A percentile compares a stretch with the other conserved stretches of the same genome.
These are phyloP conservation scores for Psylliodes chrysocephalus DNA, from an alignment of 2,888 invertebrate species.

Conservation along the genomic window DNA sequence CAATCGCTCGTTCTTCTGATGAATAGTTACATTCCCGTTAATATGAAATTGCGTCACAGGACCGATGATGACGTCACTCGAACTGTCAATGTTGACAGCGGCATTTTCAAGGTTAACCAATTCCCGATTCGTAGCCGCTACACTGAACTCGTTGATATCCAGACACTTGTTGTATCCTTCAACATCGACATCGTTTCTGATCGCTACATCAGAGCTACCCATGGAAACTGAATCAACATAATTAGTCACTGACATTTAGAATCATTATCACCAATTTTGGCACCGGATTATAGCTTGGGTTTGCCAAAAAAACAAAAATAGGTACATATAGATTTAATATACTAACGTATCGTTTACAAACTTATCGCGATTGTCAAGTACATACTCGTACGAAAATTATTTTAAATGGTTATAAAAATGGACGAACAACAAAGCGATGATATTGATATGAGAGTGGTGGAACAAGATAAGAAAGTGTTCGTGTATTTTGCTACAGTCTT, in stretches of 20 bases:
- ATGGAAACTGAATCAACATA: not conserved
- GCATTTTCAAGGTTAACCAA: slow-evolving; percentile 46
- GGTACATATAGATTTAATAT: no score
- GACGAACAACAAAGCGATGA: no score
- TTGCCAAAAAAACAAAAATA: no score
- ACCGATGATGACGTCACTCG: slow-evolving; percentile 67
- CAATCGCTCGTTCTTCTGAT: slow-evolving; percentile 54
- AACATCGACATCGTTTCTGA: not conserved
- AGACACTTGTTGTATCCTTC: slow-evolving; percentile 17
- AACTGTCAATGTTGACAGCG: slow-evolving; percentile 65
- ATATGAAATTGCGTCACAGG: slow-evolving; percentile 65
- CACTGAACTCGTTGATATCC: slow-evolving; percentile 17
- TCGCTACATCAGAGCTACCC: not conserved
- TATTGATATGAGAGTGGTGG: not conserved
- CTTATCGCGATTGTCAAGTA: no score
- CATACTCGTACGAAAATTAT: no score
- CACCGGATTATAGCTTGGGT: no score
- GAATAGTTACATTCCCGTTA: slow-evolving; percentile 67
- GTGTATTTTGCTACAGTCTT: not conserved
- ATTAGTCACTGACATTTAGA: not conserved
- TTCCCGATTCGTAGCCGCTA: slow-evolving; percentile 27
- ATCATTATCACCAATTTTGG: not conserved
- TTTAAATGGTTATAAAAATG: no score
- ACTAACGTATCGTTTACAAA: no score
- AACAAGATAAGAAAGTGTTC: not conserved